Base-by-base conservation (phyloP, 2,888 invertebrate species). In the Bellardia bayeri region DNA sequence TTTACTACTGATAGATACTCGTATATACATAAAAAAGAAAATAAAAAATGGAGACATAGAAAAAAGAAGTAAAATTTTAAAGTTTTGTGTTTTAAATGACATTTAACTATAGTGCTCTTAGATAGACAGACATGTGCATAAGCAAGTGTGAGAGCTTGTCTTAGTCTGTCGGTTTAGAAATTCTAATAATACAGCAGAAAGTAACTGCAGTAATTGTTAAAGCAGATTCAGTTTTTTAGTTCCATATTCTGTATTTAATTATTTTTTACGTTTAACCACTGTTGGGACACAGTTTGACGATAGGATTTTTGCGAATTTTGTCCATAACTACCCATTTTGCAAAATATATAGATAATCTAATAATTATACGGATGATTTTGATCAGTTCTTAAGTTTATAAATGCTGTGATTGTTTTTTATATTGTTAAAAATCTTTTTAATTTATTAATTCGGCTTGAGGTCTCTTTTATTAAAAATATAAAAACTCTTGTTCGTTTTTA, bases 61-160 rank as follows among this genome's bases (percentile, higher is more conserved):
- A 0, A 45, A 45, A 9, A 45, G 37, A 30, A 69, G 5, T 51
- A 71, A 23, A 16, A 56, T 45, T 56, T 56, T 14, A 14, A 58
- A 72, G 42, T 42, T 58, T 58, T 58, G 58, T 72, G 72, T 42
- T 56, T 58, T 42, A 58, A 72, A 72, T 72, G 56, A 42, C 42
- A 72, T 72, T 72, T 72, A 42, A 58, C 16, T 58, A 42, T 37
- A 54, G 51, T 71, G n/a, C 69, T 37, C 14, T 37, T 11, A 37
- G 45, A 42, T 42, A 42, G 33, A 14, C 2, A 71, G 37, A 16
- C 33, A 71, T 56, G 11, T 16, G 16, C 37, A 23, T 23, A 23
- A 23, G 23, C 23, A 23, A 23, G 23, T 23, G 23, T 23, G 23
- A 3, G 37, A 11, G 23, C 6, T 40, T 71, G 51, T 33, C 33